These are phyloP conservation scores for Rhagophthalmus giganteus DNA, from an alignment of 2,888 invertebrate genomes.

Conservation along the genomic window DNA sequence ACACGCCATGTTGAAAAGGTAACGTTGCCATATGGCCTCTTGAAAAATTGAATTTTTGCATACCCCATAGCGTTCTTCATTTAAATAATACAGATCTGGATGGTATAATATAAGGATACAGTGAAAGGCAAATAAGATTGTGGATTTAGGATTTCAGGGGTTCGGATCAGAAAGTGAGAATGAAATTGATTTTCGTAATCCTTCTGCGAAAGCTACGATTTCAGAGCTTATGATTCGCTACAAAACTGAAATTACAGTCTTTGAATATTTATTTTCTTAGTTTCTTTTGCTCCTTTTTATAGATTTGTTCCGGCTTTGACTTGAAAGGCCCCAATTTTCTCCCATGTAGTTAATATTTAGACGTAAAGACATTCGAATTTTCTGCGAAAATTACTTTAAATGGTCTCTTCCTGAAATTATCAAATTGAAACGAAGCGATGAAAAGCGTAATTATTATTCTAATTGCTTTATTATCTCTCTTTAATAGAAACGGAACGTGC, in stretches of 20 bases:
- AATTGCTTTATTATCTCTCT: not conserved
- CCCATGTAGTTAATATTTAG: slow-evolving; percentile 15
- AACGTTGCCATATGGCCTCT: slow-evolving; percentile 17
- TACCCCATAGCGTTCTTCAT: slow-evolving; percentile 19
- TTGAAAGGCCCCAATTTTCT: slow-evolving; percentile 15
- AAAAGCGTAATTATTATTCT: not conserved
- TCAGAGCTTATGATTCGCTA: slow-evolving; percentile 29
- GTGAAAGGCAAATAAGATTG: slow-evolving; percentile 35
- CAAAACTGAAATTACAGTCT: slow-evolving; percentile 31
- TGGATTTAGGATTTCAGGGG: slow-evolving; percentile 33
- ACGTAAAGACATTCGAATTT: slow-evolving; percentile 7
- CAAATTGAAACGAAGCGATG: slow-evolving; percentile 5
- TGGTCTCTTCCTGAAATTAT: slow-evolving; percentile 1
- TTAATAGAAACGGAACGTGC: too few species aligned
- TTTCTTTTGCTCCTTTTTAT: slow-evolving; percentile 19
- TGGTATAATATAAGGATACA: slow-evolving; percentile 26
- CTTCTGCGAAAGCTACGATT: slow-evolving; percentile 29
- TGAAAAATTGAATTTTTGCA: slow-evolving; percentile 20
- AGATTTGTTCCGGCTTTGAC: slow-evolving; percentile 13
- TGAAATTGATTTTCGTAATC: slow-evolving; percentile 41
- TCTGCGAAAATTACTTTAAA: slow-evolving; percentile 16
- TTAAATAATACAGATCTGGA: slow-evolving; percentile 26
- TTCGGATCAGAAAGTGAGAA: slow-evolving; percentile 39
- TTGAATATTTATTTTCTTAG: slow-evolving; percentile 30
- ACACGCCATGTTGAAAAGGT: not conserved